Conservation (phyloP, 2,113 vertebrate species). For the Grammomys dolichurus region DNA sequence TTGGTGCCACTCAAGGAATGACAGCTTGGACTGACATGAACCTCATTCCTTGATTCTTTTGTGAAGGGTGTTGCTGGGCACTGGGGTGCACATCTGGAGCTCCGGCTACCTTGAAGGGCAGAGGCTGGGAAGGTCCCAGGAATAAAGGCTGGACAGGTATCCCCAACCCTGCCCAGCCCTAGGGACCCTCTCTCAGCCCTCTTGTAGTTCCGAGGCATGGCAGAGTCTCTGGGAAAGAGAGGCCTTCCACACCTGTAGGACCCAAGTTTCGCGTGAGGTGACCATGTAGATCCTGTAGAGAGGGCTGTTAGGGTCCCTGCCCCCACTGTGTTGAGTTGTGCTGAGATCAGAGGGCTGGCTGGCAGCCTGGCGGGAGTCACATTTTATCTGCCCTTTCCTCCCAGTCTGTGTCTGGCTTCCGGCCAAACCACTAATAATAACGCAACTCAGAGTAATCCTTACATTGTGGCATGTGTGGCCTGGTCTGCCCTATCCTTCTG, state of each 20-base stretch:
- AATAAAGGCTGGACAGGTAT: too few species aligned
- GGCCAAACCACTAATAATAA: constrained; percentile 67
- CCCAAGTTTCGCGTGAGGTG: rapidly evolving
- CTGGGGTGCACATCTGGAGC: too few species aligned
- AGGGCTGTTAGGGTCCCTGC: not conserved
- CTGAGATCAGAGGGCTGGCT: not conserved
- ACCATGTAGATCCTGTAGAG: not conserved
- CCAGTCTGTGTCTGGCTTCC: constrained; percentile 54
- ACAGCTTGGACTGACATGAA: rapidly evolving
- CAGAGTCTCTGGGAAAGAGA: not conserved
- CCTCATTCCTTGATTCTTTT: not conserved
- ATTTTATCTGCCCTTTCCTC: constrained; percentile 54
- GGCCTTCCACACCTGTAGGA: not conserved
- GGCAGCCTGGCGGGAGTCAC: not conserved
- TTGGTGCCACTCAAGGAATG: rapidly evolving
- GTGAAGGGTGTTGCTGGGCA: not conserved
- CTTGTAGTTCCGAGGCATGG: not conserved
- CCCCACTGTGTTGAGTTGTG: rapidly evolving
- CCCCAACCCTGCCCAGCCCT: not conserved
- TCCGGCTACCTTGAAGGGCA: not conserved
- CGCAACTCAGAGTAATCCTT: not conserved
- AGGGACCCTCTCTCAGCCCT: rapidly evolving
- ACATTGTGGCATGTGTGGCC: constrained; percentile 29
- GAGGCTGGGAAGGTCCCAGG: not conserved
- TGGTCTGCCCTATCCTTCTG: not conserved